Evolutionary conservation across 2,888 invertebrate genomes (phyloP), one percentile per base, ranked within the genome.

Genomic region (Crossocerus cetratus): DNA sequence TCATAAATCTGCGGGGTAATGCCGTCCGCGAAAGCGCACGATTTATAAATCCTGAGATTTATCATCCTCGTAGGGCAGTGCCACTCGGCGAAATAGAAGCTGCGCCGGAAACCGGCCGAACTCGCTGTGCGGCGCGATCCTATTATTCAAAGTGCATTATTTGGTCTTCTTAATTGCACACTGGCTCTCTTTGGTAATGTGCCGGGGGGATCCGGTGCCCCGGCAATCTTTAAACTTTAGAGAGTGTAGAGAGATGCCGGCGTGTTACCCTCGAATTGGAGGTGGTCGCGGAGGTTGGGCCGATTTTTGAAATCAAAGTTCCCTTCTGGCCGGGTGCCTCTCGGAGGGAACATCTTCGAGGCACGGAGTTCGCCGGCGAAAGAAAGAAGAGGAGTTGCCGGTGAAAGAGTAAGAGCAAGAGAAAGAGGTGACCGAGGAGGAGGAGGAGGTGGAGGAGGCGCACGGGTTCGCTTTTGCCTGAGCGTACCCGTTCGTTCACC

Each of bases 401-500:
- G 65, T 72, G 70, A 75, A 76, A 68, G 80, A 79, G 78, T 65
- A 71, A 76, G 74, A 68, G 72, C 66, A 65, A 32, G 76, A 45
- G 65, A 20, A 54, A 61, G 65, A 56, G 64, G 65, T 60, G 45
- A 43, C 13, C 44, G 68, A 53, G 70, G 73, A 71, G 67, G 61
- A 68, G 74, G 77, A 81, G 80, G 83, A 83, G 83, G 81, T 77
- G 81, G 85, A 84, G 81, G 79, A 86, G 84, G 86, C 84, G 86
- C 86, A 84, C 87, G 87, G 86, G 87, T 84, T 87, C 84, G 86
- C 88, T 86, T 88, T 86, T 85, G 86, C 88, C 83, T 84, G 83
- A 84, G 84, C 80, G 85, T 86, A 86, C 87, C 87, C 89, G 90
- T 90, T 89, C 90, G 88, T 89, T 90, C 90, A 90, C 90, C 90